Evolutionary conservation across 1,140 invertebrate genomes (phyloP).

Genomic region (Drosophila takahashii): DNA sequence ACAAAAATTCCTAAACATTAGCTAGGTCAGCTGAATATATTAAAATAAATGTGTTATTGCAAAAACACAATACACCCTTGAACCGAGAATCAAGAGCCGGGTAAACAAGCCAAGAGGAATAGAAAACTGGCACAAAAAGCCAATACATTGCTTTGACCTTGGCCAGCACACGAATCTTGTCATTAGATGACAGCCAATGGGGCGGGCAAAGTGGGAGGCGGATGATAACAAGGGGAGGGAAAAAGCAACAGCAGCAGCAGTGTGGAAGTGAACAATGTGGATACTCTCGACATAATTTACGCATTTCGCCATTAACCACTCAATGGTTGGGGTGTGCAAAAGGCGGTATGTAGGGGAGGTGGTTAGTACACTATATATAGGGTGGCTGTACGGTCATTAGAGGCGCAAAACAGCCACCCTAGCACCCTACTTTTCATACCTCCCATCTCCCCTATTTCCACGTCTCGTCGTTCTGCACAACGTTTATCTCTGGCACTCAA

Average conservation of each 20-base stretch:
- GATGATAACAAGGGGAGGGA: not conserved
- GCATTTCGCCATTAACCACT: slow-evolving; percentile 82
- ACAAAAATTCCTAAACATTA: not conserved
- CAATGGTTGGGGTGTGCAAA: slow-evolving; percentile 36
- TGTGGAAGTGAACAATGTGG: slow-evolving; percentile 62
- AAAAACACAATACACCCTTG: slow-evolving; percentile 17
- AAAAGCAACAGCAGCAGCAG: slow-evolving; percentile 1
- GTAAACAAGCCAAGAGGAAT: slow-evolving; percentile 34
- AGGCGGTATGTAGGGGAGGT: not conserved
- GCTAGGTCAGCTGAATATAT: slow-evolving; percentile 11
- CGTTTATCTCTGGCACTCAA: slow-evolving; percentile 75
- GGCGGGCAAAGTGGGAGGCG: not conserved
- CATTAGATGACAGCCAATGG: slow-evolving; percentile 51
- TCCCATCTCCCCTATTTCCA: not conserved
- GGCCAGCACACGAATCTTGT: slow-evolving; percentile 57
- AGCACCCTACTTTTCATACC: slow-evolving; percentile 6
- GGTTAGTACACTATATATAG: slow-evolving; percentile 7
- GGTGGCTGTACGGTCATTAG: slow-evolving; percentile 41
- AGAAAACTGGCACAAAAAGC: slow-evolving; percentile 50
- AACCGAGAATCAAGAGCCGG: slow-evolving; percentile 25
- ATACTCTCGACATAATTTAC: slow-evolving; percentile 79
- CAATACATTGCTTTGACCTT: slow-evolving; percentile 57
- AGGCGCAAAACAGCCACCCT: slow-evolving; percentile 20
- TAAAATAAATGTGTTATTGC: slow-evolving; percentile 3
- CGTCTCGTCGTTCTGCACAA: slow-evolving; percentile 15